Evolutionary conservation across 1,140 invertebrate genomes (phyloP).

Genomic region (Zaprionus nigranus): DNA sequence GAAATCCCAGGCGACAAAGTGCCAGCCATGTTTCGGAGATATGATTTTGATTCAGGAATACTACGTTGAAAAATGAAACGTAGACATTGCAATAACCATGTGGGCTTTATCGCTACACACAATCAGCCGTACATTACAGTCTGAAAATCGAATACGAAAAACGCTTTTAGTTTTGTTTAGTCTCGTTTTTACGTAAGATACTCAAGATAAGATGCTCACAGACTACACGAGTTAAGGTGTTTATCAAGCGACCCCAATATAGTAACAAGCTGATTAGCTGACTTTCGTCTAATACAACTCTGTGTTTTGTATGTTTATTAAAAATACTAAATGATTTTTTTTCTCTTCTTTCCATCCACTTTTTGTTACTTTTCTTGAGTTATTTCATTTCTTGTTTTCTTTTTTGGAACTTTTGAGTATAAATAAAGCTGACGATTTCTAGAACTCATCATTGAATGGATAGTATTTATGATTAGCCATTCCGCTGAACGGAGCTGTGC

Average conservation of each 20-base stretch:
- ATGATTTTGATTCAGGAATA: constrained; percentile 55
- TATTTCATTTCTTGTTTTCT: background rate
- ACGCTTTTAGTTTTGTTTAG: constrained; percentile 15
- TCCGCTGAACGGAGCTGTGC: constrained; percentile 85
- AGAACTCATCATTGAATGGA: constrained; percentile 86
- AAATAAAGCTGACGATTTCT: constrained; percentile 48
- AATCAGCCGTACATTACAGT: constrained; percentile 15
- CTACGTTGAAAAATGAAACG: constrained; percentile 13
- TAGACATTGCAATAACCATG: constrained; percentile 26
- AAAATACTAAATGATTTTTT: constrained; percentile 21
- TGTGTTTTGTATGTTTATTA: constrained; percentile 23
- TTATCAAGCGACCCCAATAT: constrained; percentile 40
- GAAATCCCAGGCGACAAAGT: constrained; percentile 34
- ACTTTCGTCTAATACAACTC: constrained; percentile 1
- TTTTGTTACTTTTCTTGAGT: background rate
- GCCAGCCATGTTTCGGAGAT: constrained; percentile 45
- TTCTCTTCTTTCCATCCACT: background rate
- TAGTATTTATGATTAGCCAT: constrained; percentile 86
- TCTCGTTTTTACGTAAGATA: constrained; percentile 42
- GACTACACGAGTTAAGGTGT: background rate
- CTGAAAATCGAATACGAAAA: constrained; percentile 23
- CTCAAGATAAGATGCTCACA: constrained; percentile 43
- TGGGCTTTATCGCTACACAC: constrained; percentile 29
- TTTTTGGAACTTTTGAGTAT: constrained; percentile 5
- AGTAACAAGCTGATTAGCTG: constrained; percentile 22